Base-by-base conservation (phyloP, 2,888 invertebrate species). In the Anoncus sp. region DNA sequence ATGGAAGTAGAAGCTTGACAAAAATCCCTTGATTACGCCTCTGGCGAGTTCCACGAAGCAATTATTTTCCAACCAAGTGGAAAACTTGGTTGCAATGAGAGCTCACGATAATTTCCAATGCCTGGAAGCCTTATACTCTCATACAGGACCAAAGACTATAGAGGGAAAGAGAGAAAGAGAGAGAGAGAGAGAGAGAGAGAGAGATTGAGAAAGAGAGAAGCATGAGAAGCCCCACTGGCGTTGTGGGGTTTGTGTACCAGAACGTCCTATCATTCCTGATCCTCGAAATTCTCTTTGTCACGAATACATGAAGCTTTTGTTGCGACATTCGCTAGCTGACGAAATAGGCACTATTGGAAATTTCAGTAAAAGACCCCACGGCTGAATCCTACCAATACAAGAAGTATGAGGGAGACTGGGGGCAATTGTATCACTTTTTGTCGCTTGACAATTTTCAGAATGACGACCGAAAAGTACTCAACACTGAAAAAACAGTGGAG, bases 31-130 rank as follows among this genome's bases (percentile, higher is more conserved):
- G 22, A 62, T 63, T 53, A 45, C 43, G 18, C 40, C 27, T 40
- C 40, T 2, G 60, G 49, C 16, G 27, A 22, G 20, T 43, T 45
- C 18, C 22, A 53, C 35, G 35, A 35, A 20, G 53, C 45, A 71
- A 63, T 71, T 71, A 71, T 71, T 53, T 20, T 45, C 16, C 20
- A 53, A 53, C 51, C 71, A 35, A 20, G 51, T 53, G 53, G 51
- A 71, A 31, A 71, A 53, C 53, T 62, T 47, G 43, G 40, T 51
- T 18, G 31, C 53, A 43, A 22, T 12, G 35, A 27, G 60, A 74
- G 43, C 43, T 53, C 51, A 22, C 38, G 53, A 67, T 62, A 43
- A 67, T 67, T 74, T 67, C 53, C 45, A 67, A 62, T 60, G 59
- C 74, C 53, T 67, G 35, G 53, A 67, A 74, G 67, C 67, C 67